Base-by-base conservation (phyloP, 2,888 invertebrate genomes). In the Drosophila paramelanica region DNA sequence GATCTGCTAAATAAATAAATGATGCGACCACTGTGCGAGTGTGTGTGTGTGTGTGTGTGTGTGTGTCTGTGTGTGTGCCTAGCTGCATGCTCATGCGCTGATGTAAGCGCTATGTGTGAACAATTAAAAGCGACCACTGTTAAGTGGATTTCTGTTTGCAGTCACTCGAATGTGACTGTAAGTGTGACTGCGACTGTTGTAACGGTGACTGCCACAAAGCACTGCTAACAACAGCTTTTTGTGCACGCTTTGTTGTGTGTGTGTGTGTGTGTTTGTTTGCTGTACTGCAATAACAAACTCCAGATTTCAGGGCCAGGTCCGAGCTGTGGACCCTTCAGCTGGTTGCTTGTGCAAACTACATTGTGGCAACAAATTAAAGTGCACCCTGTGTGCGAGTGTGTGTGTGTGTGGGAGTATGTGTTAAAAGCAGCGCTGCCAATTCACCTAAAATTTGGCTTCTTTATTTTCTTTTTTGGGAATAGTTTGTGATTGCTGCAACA, bases 21-120 rank as follows among this genome's bases (percentile, higher is more conserved):
- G 79, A 72, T 70, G 66, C 59, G 56, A 73, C 43, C 62, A 64
- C 56, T 33, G 31, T 8, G 38, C 17, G 23, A 41, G 36, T 39
- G 59, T 45, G 36, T 10, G 43, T 58, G 47, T 52, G 55, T 47
- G 36, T 11, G 25, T 42, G 46, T 52, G 52, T 61, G 39, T 43
- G 45, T 57, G 49, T 23, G 58, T 56, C 39, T 57, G 69, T 55
- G 56, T 45, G 36, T 10, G 45, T 64, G 49, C 38, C 78, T 51
- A 82, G 87, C 79, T 85, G 67, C 50, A 81, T 88, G 85, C 85
- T 88, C 88, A 85, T 85, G 81, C 88, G 85, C 85, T 84, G 86
- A 83, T 85, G 80, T 78, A 85, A 83, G 78, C 83, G 53, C 42
- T 23, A 55, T 56, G 39, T 57, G 69, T 55, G 57, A 27, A 74